Evolutionary conservation across 2,797 vertebrate species (phyloP).

Genomic region (Eupleurogrammus muticus): DNA sequence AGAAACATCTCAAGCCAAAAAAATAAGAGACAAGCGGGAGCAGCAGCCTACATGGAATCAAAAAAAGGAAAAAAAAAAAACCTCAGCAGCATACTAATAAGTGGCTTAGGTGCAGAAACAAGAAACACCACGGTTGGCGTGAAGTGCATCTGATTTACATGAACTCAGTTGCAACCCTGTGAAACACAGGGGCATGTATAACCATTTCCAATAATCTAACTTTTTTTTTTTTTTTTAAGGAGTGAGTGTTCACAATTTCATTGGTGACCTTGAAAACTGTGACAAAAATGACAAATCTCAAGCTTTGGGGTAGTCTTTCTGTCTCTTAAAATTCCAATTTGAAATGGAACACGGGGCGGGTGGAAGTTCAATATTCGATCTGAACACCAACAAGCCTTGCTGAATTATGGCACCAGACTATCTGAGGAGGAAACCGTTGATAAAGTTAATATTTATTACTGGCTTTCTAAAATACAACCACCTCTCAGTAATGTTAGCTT

Average conservation of each 20-base stretch:
- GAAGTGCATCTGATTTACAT: constrained; percentile 42
- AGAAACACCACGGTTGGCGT: constrained; percentile 34
- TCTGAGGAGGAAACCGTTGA: constrained; percentile 9
- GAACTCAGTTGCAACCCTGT: constrained; percentile 1
- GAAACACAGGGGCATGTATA: not conserved
- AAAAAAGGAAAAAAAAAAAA: constrained; percentile 36
- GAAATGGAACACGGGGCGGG: not conserved
- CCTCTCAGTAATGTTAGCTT: not conserved
- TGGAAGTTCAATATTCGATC: not conserved
- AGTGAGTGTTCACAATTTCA: not conserved
- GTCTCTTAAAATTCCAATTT: not conserved
- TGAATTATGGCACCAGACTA: not conserved
- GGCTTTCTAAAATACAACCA: constrained; percentile 1
- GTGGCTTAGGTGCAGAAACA: constrained; percentile 38
- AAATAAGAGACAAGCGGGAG: constrained; percentile 50
- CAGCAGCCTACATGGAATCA: constrained; percentile 46
- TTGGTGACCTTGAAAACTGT: constrained; percentile 3
- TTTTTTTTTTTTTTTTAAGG: not conserved
- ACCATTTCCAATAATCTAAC: not conserved
- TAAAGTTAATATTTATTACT: constrained; percentile 14
- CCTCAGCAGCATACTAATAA: constrained; percentile 59
- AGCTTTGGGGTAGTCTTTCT: not conserved
- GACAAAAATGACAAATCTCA: not conserved
- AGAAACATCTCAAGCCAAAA: constrained; percentile 50
- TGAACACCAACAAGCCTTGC: not conserved